Conservation (phyloP, 2,113 vertebrate genomes). For the Rostratula benghalensis region DNA sequence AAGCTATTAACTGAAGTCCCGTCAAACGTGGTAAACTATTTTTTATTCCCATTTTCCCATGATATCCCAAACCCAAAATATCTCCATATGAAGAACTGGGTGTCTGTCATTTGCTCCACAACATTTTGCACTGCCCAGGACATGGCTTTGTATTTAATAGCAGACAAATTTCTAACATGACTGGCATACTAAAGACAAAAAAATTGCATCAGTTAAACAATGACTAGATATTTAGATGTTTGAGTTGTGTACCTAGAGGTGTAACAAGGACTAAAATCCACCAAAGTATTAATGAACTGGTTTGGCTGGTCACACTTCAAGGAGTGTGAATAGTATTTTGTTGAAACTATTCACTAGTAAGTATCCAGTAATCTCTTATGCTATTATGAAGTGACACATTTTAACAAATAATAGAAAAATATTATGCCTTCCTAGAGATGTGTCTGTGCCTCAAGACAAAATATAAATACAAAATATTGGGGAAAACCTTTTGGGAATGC, state of each 20-base stretch:
- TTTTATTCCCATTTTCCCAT: background rate
- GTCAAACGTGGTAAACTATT: background rate
- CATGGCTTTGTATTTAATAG: background rate
- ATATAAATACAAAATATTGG: background rate
- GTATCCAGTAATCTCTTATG: background rate
- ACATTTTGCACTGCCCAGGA: background rate
- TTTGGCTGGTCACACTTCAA: background rate
- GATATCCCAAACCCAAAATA: background rate
- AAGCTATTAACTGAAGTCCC: background rate
- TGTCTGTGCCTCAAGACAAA: background rate
- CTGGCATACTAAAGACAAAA: background rate
- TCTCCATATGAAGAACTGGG: rapidly evolving
- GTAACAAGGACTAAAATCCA: background rate
- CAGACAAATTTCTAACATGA: background rate
- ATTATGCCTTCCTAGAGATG: background rate
- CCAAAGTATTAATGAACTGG: background rate
- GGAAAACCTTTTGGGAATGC: background rate
- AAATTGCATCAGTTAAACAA: background rate
- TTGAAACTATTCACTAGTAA: background rate
- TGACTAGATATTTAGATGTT: background rate
- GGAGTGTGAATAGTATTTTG: background rate
- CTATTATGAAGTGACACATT: background rate
- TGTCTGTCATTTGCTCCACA: background rate
- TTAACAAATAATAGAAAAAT: background rate
- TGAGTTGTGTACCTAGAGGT: background rate